These are phyloP conservation scores for Canis aureus DNA, from an alignment of 2,113 vertebrate genomes.

Conservation along the genomic window DNA sequence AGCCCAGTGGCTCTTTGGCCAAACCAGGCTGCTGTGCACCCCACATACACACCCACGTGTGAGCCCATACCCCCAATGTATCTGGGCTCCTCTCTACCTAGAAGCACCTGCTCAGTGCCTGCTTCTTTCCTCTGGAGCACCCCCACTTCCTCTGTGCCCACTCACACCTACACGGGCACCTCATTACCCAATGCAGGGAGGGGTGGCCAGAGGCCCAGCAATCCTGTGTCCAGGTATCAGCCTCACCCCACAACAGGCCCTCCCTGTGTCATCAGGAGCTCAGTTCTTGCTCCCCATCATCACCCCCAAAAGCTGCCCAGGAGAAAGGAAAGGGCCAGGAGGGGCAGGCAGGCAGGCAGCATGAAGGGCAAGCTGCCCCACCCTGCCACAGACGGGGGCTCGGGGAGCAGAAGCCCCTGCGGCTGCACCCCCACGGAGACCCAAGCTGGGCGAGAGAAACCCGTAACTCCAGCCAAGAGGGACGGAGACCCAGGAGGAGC, in stretches of 20 bases:
- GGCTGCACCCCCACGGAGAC: neutral
- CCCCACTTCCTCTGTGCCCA: neutral
- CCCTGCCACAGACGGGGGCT: neutral
- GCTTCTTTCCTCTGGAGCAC: neutral
- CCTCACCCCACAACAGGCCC: too few species aligned
- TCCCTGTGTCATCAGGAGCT: neutral
- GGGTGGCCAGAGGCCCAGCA: neutral
- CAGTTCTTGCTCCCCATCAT: neutral
- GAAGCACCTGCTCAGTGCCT: neutral
- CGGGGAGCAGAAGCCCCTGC: neutral
- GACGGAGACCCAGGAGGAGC: conserved; percentile 58
- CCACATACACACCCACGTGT: too few species aligned
- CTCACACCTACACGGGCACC: neutral
- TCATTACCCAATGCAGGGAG: neutral
- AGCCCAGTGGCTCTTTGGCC: neutral
- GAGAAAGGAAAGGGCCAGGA: neutral
- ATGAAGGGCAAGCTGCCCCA: neutral
- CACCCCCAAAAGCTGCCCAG: neutral
- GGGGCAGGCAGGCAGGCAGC: neutral
- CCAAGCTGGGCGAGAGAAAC: conserved; percentile 63
- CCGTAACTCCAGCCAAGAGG: conserved; percentile 58
- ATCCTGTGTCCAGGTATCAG: too few species aligned
- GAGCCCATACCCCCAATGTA: fast-evolving
- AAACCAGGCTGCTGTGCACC: neutral
- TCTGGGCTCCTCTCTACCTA: neutral